Base-by-base conservation (phyloP, 1,140 invertebrate species). In the Camponotus pennsylvanicus region DNA sequence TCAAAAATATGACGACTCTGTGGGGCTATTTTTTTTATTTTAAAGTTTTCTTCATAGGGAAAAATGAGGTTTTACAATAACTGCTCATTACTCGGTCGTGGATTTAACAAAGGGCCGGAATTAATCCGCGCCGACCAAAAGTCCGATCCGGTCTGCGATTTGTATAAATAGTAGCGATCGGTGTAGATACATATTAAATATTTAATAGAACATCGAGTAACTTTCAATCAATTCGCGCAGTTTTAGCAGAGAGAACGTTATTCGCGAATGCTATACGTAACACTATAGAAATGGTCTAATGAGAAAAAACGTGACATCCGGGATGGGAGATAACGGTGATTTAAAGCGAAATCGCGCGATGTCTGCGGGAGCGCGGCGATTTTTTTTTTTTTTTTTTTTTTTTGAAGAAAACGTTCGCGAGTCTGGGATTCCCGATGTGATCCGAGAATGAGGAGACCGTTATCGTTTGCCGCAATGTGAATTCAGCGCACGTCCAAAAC, bases 111-210 rank as follows among this genome's bases (percentile, higher is more conserved):
- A 49, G 2, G 37, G 21, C 8, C n/a, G 77, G 3, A 57, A 63
- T 42, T 15, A 7, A n/a, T 61, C 37, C 27, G 67, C 32, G 40
- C 40, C 55, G 40, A 49, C 13, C 18, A 83, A 27, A 61, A 27
- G 9, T 21, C 69, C 55, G 55, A 45, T 64, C n/a, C 13, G n/a
- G 11, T 9, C 75, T 40, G 77, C 63, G 88, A 86, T 85, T 88
- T 93, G 92, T 94, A 94, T 93, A 94, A 94, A 94, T 85, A 88
- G 90, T 93, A 93, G 91, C 91, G 86, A 93, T 94, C 91, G 90
- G 92, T 94, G 93, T 95, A 94, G 93, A 94, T 94, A 94, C 93
- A 92, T 93, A 83, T 83, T 64, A 57, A 49, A 75, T 79, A 42
- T 70, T 52, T 84, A 86, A 82, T 45, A 87, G 27, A 77, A 59